Percentiles rank a stretch among this genome's conserved stretches.
Conservation (phyloP, 2,797 vertebrate species). For the Tenualosa ilisha region DNA sequence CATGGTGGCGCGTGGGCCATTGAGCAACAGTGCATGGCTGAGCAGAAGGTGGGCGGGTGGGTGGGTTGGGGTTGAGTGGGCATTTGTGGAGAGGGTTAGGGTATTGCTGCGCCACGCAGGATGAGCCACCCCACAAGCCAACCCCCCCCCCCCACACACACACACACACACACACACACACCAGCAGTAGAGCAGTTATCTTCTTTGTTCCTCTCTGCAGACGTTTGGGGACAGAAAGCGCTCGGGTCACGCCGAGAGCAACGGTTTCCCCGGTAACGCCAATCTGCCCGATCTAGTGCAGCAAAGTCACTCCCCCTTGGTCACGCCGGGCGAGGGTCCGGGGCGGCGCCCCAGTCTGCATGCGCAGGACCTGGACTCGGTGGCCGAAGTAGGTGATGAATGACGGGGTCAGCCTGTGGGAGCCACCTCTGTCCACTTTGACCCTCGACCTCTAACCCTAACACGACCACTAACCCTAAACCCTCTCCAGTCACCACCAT, state of each 20-base stretch:
- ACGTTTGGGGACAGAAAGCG: conserved; percentile 87
- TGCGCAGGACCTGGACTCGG: conserved; percentile 82
- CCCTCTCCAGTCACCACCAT: conserved; percentile 23
- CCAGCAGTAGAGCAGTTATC: conserved; percentile 62
- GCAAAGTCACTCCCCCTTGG: conserved; percentile 88
- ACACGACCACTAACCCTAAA: conserved; percentile 38
- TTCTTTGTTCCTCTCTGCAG: conserved; percentile 79
- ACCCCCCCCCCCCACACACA: background rate
- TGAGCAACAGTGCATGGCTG: conserved; percentile 29
- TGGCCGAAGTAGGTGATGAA: conserved; percentile 82
- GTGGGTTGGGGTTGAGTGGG: background rate
- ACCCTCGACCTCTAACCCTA: conserved; percentile 12
- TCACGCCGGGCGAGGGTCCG: conserved; percentile 85
- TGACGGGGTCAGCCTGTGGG: conserved; percentile 37
- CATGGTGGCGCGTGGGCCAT: conserved; percentile 30
- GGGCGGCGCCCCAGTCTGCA: conserved; percentile 79
- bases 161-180: conserved; percentile 23
- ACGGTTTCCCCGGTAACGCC: conserved; percentile 89
- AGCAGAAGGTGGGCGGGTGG: background rate
- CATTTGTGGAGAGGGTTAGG: background rate
- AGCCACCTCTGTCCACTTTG: conserved; percentile 39
- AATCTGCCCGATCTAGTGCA: conserved; percentile 97
- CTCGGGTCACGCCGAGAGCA: conserved; percentile 86
- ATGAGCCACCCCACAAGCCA: background rate
- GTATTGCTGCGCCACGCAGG: background rate